Evolutionary conservation across 2,113 vertebrate genomes (phyloP), one percentile per base, ranked within the genome.

Genomic region (Rhinoderma darwinii): DNA sequence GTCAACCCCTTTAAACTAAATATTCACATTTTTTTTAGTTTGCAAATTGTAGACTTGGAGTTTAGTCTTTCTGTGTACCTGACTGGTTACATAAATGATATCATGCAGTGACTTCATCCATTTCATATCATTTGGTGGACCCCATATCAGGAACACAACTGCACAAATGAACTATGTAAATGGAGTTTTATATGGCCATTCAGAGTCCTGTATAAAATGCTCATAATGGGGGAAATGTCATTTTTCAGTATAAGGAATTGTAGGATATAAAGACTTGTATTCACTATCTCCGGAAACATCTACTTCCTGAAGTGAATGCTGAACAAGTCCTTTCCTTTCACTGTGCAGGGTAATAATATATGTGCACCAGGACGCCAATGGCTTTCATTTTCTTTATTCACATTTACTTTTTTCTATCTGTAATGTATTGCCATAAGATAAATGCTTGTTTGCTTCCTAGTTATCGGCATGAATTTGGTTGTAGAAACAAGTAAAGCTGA

Each of bases 301-400:
- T 20, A 82, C 56, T 82, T 82, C 79, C 79, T 82, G 56, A 82
- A 82, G 59, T 14, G 14, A 63, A 30, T 17, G 27, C 39, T 39
- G 37, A 80, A 41, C 77, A 41, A 25, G 14, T 41, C 39, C 54
- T 59, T 20, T 61, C 37, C 47, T 78, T 61, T 59, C 51, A 59
- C 54, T 37, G n/a, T 27, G 22, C 37, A 18, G 22, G 2, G 12
- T 39, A 79, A n/a, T 82, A 82, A 27, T 41, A 44, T 44, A 63
- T 66, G 56, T 44, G 59, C 79, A 30, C 39, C 25, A 82, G 79
- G 56, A 82, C 63, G 56, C n/a, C 37, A 82, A 30, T 17, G n/a
- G 22, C n/a, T 61, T 61, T 63, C 14, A 37, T 80, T 39, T 41
- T 56, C 22, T 63, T 30, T 63, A 54, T 37, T 78, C 27, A 35